Evolutionary conservation across 2,113 vertebrate species (phyloP).

Genomic region (Scophthalmus maximus): DNA sequence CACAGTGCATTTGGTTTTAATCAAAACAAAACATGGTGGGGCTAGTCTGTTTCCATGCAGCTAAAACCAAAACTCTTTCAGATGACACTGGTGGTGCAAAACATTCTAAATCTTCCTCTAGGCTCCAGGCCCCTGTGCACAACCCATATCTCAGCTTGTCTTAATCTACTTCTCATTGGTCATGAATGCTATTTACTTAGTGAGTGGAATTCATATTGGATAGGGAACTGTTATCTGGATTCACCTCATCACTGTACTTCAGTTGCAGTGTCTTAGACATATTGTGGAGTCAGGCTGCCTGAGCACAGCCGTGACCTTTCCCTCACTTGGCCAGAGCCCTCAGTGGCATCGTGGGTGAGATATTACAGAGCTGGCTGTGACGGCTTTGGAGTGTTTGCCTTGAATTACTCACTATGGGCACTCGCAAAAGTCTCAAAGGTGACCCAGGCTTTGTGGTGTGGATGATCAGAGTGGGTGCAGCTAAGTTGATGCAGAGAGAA

Average conservation of each 20-base stretch:
- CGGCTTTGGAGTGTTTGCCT: slow-evolving; percentile 19
- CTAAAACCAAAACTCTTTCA: too few species aligned
- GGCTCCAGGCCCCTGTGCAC: background rate
- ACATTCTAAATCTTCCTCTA: too few species aligned
- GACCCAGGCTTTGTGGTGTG: slow-evolving; percentile 7
- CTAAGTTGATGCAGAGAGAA: slow-evolving; percentile 3
- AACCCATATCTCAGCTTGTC: background rate
- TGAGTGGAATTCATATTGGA: background rate
- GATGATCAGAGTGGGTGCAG: slow-evolving; percentile 2
- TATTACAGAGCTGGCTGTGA: slow-evolving; percentile 10
- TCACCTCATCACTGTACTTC: background rate
- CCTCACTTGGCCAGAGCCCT: slow-evolving; percentile 17
- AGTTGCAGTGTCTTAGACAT: background rate
- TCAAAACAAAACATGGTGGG: too few species aligned
- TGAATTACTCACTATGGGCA: slow-evolving; percentile 6
- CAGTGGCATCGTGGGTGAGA: background rate
- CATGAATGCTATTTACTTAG: background rate
- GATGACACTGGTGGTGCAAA: too few species aligned
- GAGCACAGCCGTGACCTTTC: slow-evolving; percentile 22
- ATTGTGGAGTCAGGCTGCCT: background rate
- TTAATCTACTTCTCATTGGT: background rate
- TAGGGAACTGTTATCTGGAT: slow-evolving; percentile 3
- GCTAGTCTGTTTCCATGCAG: too few species aligned
- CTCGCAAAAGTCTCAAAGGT: slow-evolving; percentile 3
- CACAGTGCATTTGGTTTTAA: too few species aligned